phyloP scores from a whole-genome alignment of 2,113 vertebrate genomes.

The Quiscalus mexicanus region DNA sequence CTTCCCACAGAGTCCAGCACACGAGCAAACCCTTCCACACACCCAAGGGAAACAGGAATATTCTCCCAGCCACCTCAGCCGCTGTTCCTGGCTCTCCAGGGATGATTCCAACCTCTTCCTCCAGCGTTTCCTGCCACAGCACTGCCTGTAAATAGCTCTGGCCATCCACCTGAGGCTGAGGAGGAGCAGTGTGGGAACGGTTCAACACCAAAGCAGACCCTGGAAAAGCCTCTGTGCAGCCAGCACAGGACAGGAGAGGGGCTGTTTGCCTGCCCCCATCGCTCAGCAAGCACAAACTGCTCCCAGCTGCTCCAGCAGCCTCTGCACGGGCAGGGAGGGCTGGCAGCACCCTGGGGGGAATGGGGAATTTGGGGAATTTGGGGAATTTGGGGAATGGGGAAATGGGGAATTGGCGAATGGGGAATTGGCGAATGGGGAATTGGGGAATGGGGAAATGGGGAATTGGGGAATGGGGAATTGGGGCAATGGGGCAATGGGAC shows the following conservation, averaged over 20 bases:
- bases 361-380: too few species aligned
- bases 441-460: not conserved
- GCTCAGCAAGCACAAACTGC: not conserved
- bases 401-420: not conserved
- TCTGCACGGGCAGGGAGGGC: not conserved
- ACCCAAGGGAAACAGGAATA: not conserved
- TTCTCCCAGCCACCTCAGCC: not conserved
- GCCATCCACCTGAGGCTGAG: not conserved
- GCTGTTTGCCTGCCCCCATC: not conserved
- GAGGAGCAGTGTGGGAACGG: not conserved
- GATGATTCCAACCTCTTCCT: not conserved
- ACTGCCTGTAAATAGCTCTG: not conserved
- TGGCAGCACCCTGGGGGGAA: not conserved
- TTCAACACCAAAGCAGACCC: not conserved
- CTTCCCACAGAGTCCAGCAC: not conserved
- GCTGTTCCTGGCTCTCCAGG: not conserved
- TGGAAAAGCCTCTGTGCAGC: not conserved
- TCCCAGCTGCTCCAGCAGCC: not conserved
- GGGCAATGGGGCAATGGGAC: too few species aligned
- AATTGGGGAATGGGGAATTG: not conserved
- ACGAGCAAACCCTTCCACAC: accelerated
- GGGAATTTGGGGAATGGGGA: not conserved
- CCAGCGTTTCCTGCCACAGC: not conserved
- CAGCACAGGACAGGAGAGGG: not conserved
- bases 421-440: too few species aligned